Conservation (phyloP, 2,888 invertebrate species). For the Pammene aurita region DNA sequence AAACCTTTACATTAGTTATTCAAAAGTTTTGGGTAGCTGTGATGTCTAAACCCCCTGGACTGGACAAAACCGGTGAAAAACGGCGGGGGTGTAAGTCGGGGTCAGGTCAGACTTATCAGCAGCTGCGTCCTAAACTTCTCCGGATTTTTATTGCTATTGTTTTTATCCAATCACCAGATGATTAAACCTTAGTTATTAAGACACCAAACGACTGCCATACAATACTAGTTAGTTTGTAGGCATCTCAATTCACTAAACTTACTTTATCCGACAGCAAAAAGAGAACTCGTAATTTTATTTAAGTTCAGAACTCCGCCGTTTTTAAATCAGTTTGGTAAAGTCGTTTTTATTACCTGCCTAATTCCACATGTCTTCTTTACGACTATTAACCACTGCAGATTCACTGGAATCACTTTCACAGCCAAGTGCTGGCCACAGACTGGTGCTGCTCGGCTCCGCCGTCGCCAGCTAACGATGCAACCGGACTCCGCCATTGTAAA, state of each 20-base stretch:
- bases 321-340: neutral
- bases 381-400: slow-evolving; percentile 10
- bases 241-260: neutral
- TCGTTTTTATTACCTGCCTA: slow-evolving; percentile 36
- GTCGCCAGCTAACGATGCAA: slow-evolving; percentile 72
- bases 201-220: neutral
- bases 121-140: no score
- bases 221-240: neutral
- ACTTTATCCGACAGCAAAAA: no score
- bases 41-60: no score
- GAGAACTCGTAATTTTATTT: no score
- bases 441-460: slow-evolving; percentile 59
- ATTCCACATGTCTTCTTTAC: slow-evolving; percentile 48
- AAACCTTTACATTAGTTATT: no score
- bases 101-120: no score
- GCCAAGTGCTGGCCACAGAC: slow-evolving; percentile 68
- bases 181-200: no score
- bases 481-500: slow-evolving; percentile 75
- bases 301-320: neutral
- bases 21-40: no score
- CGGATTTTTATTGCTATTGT: no score
- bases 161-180: no score
- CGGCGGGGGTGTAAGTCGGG: no score
- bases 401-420: slow-evolving; percentile 60
- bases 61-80: no score